Percentiles rank a stretch among this genome's conserved stretches.
Evolutionary conservation across 1,140 invertebrate genomes (phyloP).

Genomic region (Lepidurus arcticus): DNA sequence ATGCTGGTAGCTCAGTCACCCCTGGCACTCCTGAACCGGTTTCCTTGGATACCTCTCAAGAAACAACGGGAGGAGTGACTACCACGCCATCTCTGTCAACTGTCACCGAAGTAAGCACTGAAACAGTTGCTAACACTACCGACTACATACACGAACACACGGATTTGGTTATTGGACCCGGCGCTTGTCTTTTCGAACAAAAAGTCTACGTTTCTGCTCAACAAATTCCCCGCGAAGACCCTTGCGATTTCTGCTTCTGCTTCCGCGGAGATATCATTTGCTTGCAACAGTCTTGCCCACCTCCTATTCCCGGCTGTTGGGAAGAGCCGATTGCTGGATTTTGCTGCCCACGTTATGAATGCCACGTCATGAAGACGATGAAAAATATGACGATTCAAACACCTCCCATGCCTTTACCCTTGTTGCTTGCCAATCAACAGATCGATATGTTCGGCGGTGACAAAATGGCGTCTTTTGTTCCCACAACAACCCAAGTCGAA

Average conservation of each 20-base stretch:
- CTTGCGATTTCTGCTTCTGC: conserved; percentile 95
- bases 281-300: conserved; percentile 88
- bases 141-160: conserved; percentile 26
- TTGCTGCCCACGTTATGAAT: conserved; percentile 91
- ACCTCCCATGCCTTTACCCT: conserved; percentile 50
- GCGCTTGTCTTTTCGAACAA: conserved; percentile 82
- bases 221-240: conserved; percentile 87
- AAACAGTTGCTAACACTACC: neutral
- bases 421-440: conserved; percentile 34
- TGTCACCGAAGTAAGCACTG: conserved; percentile 33
- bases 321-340: conserved; percentile 86
- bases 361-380: conserved; percentile 68
- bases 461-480: conserved; percentile 24
- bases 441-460: conserved; percentile 9
- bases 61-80: conserved; percentile 37
- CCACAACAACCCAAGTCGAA: conserved; percentile 34
- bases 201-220: conserved; percentile 89
- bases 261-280: conserved; percentile 94
- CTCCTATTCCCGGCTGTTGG: conserved; percentile 80
- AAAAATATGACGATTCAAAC: conserved; percentile 67
- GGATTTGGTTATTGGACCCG: conserved; percentile 60
- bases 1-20: neutral
- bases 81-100: conserved; percentile 25
- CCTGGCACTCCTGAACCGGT: conserved; percentile 20
- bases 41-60: neutral